These are phyloP conservation scores for Enteromius treurensis DNA, from an alignment of 2,797 vertebrate species.

Conservation along the genomic window DNA sequence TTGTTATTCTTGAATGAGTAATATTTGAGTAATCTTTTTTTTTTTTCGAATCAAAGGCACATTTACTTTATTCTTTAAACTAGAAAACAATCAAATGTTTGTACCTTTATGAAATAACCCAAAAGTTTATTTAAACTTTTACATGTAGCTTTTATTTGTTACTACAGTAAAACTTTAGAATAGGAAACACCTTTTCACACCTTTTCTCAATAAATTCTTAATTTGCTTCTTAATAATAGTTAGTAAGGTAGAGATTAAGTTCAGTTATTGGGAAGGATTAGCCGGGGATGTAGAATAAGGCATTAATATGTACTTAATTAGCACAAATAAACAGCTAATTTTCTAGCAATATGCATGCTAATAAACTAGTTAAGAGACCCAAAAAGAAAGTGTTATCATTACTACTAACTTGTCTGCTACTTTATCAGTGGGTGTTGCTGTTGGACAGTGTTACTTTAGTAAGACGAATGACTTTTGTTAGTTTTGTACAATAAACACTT, in stretches of 20 bases:
- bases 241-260: too few relatives aligned
- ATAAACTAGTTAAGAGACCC: too few relatives aligned
- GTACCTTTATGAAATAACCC: neutral
- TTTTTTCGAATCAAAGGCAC: neutral
- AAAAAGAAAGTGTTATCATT: too few relatives aligned
- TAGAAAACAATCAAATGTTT: neutral
- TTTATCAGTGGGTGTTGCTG: neutral
- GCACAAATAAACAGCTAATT: too few relatives aligned
- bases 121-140: neutral
- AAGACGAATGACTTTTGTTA: neutral
- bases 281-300: too few relatives aligned
- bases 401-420: neutral
- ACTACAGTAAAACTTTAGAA: neutral
- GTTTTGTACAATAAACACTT: neutral
- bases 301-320: too few relatives aligned
- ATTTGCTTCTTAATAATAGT: too few relatives aligned
- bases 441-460: neutral
- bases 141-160: neutral
- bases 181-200: too few relatives aligned
- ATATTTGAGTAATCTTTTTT: neutral
- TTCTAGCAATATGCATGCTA: too few relatives aligned
- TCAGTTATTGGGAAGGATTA: too few relatives aligned
- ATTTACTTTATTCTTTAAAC: neutral
- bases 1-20: neutral
- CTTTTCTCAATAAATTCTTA: too few relatives aligned